Conservation (phyloP, 2,797 vertebrate species). For the Masticophis lateralis region DNA sequence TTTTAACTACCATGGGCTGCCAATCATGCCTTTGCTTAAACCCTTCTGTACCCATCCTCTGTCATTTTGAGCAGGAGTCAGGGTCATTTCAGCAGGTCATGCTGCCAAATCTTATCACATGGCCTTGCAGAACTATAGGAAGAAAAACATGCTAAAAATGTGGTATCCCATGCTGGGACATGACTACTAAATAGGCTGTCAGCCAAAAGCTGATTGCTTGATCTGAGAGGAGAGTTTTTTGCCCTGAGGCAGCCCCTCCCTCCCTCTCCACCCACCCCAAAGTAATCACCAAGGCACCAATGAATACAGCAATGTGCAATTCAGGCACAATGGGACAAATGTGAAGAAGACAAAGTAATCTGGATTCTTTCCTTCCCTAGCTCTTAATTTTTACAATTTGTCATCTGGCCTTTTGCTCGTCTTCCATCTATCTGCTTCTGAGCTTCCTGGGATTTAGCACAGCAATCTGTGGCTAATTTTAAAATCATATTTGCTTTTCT, state of each 20-base stretch:
- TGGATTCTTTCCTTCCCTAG: neutral
- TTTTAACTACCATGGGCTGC: neutral
- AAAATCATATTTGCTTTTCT: neutral
- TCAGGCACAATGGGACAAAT: neutral
- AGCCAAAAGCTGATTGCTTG: constrained; percentile 14
- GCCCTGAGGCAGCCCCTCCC: neutral
- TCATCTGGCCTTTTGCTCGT: neutral
- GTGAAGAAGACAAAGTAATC: neutral
- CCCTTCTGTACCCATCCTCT: neutral
- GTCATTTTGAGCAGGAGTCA: neutral
- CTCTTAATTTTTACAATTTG: neutral
- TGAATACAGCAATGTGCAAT: neutral
- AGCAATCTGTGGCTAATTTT: neutral
- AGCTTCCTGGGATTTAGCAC: neutral
- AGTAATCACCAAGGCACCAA: neutral
- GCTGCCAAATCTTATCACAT: neutral
- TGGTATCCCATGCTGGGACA: constrained; percentile 1
- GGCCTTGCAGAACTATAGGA: neutral
- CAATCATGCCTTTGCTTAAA: neutral
- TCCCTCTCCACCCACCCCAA: neutral
- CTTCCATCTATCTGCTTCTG: neutral
- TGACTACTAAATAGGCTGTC: constrained; percentile 8
- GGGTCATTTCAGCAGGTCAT: neutral
- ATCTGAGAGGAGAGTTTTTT: constrained; percentile 19
- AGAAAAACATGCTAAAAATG: constrained; percentile 12